Percentiles rank a stretch among this genome's conserved stretches.
Evolutionary conservation across 2,113 vertebrate genomes (phyloP).

Genomic region (Puffinus mauretanicus): DNA sequence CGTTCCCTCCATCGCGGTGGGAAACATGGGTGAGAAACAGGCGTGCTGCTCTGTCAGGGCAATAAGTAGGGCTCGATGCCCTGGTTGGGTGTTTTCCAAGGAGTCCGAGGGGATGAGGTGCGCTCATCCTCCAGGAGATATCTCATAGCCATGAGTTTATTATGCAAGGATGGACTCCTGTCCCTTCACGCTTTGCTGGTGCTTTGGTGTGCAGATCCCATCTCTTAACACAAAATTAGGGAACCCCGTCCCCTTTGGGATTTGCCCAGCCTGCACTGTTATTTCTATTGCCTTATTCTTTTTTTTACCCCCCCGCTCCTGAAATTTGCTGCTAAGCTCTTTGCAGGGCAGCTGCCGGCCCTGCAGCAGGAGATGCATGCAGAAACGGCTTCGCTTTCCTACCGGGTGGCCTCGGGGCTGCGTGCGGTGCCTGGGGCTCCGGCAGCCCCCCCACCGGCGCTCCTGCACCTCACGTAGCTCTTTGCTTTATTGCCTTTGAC

Average conservation of each 20-base stretch:
- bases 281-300: neutral
- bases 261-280: neutral
- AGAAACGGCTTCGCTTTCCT: neutral
- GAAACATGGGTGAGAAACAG: neutral
- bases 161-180: too few species aligned
- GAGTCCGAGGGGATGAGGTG: neutral
- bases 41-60: neutral
- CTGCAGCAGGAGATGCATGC: neutral
- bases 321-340: neutral
- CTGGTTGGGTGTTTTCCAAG: rapidly evolving
- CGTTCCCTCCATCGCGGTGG: neutral
- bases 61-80: rapidly evolving
- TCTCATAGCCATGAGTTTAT: rapidly evolving
- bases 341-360: neutral
- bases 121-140: neutral
- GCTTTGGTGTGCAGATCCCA: rapidly evolving
- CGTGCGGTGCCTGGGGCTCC: neutral
- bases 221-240: neutral
- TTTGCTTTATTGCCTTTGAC: neutral
- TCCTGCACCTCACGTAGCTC: neutral
- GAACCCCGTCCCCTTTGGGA: neutral
- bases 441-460: neutral
- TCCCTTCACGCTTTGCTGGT: neutral
- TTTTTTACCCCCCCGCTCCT: too few species aligned
- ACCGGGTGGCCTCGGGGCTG: neutral